Base-by-base conservation (phyloP, 2,113 vertebrate species). In the Piaya cayana region DNA sequence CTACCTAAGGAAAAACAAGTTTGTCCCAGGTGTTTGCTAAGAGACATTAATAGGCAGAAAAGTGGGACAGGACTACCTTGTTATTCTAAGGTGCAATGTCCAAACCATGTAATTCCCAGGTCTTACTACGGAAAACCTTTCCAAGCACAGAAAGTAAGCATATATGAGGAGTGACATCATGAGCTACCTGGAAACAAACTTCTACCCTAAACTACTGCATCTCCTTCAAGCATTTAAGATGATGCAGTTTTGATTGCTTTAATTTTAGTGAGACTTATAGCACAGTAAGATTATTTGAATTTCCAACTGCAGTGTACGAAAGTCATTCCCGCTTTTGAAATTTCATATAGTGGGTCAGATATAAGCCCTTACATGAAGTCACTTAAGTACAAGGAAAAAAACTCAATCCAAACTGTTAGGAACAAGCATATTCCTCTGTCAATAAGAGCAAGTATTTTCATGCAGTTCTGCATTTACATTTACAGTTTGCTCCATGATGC, bases 111-210 rank as follows among this genome's bases (percentile, higher is more conserved):
- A 9, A 21, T 8, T 9, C 69, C 74, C 82, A 64, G 21, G 8
- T 12, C 76, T 16, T 4, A 15, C 17, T 8, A 53, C 27, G 47
- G 15, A 36, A 32, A 58, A 26, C 3, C 43, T 5, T 37, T 36
- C 76, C 62, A 17, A 15, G 32, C 0, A 5, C 64, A 63, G 70
- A 22, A 32, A 36, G 18, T 6, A 15, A 19, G 42, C 7, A 32
- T 0, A 26, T 5, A 29, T 29, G n/a, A 14, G 0, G 5, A 29
- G 22, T 0, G 32, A 69, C 15, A 75, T 5, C 65, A 42, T 12
- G 4, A 13, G 36, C 56, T 25, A 63, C 16, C 3, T 39, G 71
- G 7, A 37, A 60, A 72, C 67, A 82, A 82, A 45, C 21, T 27
- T 34, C 72, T 85, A 16, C 36, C 30, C 47, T 22, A 42, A 3